phyloP scores from a whole-genome alignment of 2,888 invertebrate species.

The Andrena praecox region DNA sequence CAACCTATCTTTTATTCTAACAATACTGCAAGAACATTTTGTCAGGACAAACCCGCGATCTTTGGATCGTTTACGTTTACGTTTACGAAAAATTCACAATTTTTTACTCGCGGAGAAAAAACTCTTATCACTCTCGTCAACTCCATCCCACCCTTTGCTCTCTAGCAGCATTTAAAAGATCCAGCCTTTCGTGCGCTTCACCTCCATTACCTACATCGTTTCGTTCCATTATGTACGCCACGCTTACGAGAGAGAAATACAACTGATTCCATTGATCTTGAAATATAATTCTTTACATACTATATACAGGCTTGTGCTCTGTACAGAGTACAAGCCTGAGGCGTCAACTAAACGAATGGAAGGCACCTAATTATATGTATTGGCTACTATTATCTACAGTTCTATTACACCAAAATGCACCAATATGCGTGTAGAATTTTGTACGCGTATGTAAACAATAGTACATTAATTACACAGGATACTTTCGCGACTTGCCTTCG shows the following conservation, averaged over 20 bases:
- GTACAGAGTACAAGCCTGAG: slow-evolving; percentile 69
- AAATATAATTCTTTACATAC: slow-evolving; percentile 53
- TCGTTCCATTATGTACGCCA: slow-evolving; percentile 20
- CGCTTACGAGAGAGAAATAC: slow-evolving; percentile 47
- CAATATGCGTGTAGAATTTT: slow-evolving; percentile 1
- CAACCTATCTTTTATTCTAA: slow-evolving; percentile 22
- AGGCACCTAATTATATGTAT: slow-evolving; percentile 81
- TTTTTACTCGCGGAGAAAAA: too few species aligned
- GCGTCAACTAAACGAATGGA: slow-evolving; percentile 73
- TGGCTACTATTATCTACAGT: slow-evolving; percentile 68
- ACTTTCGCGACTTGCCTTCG: slow-evolving; percentile 76
- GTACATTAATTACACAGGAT: slow-evolving; percentile 59
- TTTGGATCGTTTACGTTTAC: too few species aligned
- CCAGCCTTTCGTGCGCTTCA: neutral
- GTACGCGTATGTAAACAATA: slow-evolving; percentile 36
- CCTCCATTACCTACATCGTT: neutral
- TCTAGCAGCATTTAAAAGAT: neutral
- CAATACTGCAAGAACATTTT: slow-evolving; percentile 30
- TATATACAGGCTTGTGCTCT: slow-evolving; percentile 35
- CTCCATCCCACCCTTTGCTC: too few species aligned
- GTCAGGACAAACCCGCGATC: neutral
- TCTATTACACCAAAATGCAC: slow-evolving; percentile 39
- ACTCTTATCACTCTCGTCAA: too few species aligned
- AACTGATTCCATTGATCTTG: slow-evolving; percentile 64
- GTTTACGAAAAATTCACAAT: too few species aligned